These are phyloP conservation scores for Drosophila jambulina DNA, from an alignment of 1,140 invertebrate genomes.

Conservation along the genomic window DNA sequence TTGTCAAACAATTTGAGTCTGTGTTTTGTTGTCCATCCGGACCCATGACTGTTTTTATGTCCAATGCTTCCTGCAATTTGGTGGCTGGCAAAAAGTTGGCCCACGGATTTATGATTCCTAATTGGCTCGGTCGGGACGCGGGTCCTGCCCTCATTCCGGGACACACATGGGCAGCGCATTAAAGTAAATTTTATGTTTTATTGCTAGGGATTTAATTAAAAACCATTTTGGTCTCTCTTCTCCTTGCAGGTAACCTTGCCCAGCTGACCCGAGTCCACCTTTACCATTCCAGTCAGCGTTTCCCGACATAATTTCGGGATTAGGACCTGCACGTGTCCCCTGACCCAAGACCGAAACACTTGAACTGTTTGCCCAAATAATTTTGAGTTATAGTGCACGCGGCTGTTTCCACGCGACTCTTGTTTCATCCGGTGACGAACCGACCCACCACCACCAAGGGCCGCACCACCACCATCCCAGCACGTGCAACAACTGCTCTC, in stretches of 20 bases:
- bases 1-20: slow-evolving; percentile 76
- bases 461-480: slow-evolving; percentile 31
- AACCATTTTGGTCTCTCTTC: slow-evolving; percentile 26
- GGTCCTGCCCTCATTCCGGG: not conserved
- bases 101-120: slow-evolving; percentile 70
- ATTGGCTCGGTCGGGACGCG: slow-evolving; percentile 46
- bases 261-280: slow-evolving; percentile 1
- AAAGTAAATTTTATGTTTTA: slow-evolving; percentile 59
- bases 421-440: slow-evolving; percentile 23
- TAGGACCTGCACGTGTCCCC: slow-evolving; percentile 51
- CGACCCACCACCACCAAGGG: slow-evolving; percentile 24
- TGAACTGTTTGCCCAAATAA: slow-evolving; percentile 72
- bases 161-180: slow-evolving; percentile 59
- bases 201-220: slow-evolving; percentile 65
- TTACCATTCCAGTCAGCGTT: slow-evolving; percentile 10
- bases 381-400: slow-evolving; percentile 60
- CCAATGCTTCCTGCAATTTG: slow-evolving; percentile 66
- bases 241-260: slow-evolving; percentile 64
- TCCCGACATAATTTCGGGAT: slow-evolving; percentile 30
- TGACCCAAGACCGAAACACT: slow-evolving; percentile 40
- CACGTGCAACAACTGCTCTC: slow-evolving; percentile 44
- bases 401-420: slow-evolving; percentile 56
- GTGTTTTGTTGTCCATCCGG: slow-evolving; percentile 28
- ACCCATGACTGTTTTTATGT: slow-evolving; percentile 49
- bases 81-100: slow-evolving; percentile 60